Base-by-base conservation (phyloP, 2,797 vertebrate genomes). In the Labroides dimidiatus region DNA sequence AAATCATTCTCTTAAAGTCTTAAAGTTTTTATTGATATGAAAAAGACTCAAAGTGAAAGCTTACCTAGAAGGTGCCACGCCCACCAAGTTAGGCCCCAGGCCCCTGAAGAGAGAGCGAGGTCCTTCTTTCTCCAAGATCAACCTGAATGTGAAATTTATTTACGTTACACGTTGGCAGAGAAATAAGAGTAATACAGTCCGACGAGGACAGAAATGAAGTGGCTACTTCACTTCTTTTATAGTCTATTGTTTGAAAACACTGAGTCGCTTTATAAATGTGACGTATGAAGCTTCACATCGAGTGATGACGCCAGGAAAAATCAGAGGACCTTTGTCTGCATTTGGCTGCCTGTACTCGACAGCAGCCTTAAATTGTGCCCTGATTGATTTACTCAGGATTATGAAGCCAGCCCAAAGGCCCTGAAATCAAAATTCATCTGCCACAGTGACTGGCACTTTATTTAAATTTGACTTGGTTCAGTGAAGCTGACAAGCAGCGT, bases 61-160 rank as follows among this genome's bases (percentile, higher is more conserved):
- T 87, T 95, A 99, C 98, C 98, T 98, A 84, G 98, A 99, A 78
- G 98, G 98, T 85, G 98, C 98, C 86, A 99, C 98, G 0, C 98
- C 98, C 64, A 99, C 96, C 85, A 99, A 89, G 87, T 96, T 99
- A 76, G 98, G 98, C 74, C 98, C 98, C 82, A 99, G 90, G 44
- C 98, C 98, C 89, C 97, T 96, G 82, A 99, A 99, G 8, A 99
- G 94, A 56, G 98, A 99, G 4, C 98, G 97, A 84, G 96, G 95
- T 71, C 98, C 98, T 91, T 99, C 98, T 87, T 98, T 97, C 91
- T 97, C 95, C 87, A 99, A 89, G 79, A 99, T 99, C 89, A 98
- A 92, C 86, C 98, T 99, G 76, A 77, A 85, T 0, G 42, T 1
- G 72, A 85, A 63, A 64, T 16, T 82, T 4, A n/a, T n/a, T n/a